These are phyloP conservation scores for Sceloporus tristichus DNA, from an alignment of 2,113 vertebrate species.

Conservation along the genomic window DNA sequence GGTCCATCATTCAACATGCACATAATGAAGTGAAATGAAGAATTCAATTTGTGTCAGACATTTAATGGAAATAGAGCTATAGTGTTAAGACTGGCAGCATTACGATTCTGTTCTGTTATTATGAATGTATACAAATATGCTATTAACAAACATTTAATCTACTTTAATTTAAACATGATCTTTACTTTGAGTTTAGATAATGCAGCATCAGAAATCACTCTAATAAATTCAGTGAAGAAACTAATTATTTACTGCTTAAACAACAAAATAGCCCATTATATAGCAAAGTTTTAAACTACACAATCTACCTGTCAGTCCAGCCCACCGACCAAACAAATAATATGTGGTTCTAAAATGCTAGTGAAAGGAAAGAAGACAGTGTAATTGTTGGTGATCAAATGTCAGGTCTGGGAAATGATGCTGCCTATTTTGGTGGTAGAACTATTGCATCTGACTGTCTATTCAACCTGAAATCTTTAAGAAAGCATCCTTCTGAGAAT, in stretches of 20 bases:
- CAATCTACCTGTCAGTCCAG: not conserved
- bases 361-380: not conserved
- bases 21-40: not conserved
- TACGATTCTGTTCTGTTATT: constrained; percentile 11
- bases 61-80: not conserved
- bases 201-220: not conserved
- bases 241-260: constrained; percentile 6
- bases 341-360: constrained; percentile 23
- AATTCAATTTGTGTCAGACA: not conserved
- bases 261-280: constrained; percentile 7
- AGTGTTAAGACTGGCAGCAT: not conserved
- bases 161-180: constrained; percentile 15
- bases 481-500: constrained; percentile 13
- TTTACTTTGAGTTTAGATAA: constrained; percentile 12
- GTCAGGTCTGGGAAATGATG: constrained; percentile 18
- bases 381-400: constrained; percentile 9
- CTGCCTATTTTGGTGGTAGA: constrained; percentile 1
- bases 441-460: constrained; percentile 3
- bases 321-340: constrained; percentile 1
- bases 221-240: not conserved
- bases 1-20: not conserved
- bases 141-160: not conserved
- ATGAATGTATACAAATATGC: constrained; percentile 1
- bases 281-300: constrained; percentile 10
- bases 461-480: constrained; percentile 21